Conservation (phyloP, 2,888 invertebrate species). For the Ellobium chinense region DNA sequence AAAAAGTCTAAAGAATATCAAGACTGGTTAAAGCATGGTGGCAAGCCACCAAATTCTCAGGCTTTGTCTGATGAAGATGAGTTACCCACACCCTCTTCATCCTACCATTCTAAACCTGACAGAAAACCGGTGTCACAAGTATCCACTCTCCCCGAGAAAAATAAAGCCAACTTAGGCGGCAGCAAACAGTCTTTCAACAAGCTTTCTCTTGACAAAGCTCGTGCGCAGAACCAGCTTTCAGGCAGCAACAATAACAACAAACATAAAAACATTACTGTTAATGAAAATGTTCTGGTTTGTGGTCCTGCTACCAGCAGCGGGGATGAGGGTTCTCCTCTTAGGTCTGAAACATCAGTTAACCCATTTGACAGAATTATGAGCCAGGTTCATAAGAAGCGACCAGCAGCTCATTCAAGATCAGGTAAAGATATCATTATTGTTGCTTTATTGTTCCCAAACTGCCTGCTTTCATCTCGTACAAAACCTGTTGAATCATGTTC, state of each 20-base stretch:
- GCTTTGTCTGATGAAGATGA: slow-evolving; percentile 18
- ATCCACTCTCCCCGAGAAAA: not conserved
- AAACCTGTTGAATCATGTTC: no score
- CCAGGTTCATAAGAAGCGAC: slow-evolving; percentile 56
- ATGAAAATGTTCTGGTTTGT: slow-evolving; percentile 43
- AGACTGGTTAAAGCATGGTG: slow-evolving; percentile 56
- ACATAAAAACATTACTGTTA: slow-evolving; percentile 16
- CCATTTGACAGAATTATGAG: slow-evolving; percentile 40
- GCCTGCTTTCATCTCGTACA: no score
- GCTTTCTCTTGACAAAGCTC: not conserved
- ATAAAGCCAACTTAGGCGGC: not conserved
- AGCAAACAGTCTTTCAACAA: slow-evolving; percentile 25
- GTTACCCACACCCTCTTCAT: not conserved
- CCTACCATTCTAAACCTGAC: slow-evolving; percentile 1
- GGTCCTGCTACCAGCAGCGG: slow-evolving; percentile 24
- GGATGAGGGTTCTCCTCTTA: not conserved
- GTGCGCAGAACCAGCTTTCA: not conserved
- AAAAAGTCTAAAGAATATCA: slow-evolving; percentile 55
- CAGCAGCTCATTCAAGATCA: no score
- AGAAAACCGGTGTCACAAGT: not conserved
- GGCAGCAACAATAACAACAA: not conserved
- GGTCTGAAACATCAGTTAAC: not conserved
- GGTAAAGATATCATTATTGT: no score
- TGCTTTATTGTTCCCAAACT: no score
- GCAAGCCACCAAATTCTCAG: slow-evolving; percentile 26